Base-by-base conservation (phyloP, 2,888 invertebrate genomes). In the Sylvicola fuscatus region DNA sequence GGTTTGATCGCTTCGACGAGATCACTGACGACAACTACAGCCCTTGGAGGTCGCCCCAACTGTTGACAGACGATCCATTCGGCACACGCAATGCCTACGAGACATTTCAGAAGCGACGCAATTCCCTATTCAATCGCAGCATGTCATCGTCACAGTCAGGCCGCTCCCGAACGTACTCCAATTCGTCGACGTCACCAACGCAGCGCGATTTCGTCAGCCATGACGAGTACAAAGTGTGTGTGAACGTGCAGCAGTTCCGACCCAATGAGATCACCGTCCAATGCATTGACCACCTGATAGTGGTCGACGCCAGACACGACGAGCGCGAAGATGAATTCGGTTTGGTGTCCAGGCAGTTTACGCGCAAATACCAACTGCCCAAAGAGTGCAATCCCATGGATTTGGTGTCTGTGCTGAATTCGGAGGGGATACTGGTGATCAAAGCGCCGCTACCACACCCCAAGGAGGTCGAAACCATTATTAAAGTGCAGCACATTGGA, bases 351-450 rank as follows among this genome's bases (percentile, higher is more conserved):
- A 63, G 81, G 17, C 78, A 80, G 52, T 81, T 81, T 52, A 65
- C 62, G 1, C 63, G 81, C 38, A 60, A 61, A 33, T 74, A 73
- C 50, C 53, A 69, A 44, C 53, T 74, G 5, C 73, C 74, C 1
- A 53, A 63, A 14, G 66, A 64, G 14, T 66, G 69, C 44, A 72
- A 80, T 36, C 62, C 71, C 3, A 63, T 67, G 3, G 67, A 71
- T 41, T 64, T 82, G 2, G 62, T 68, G 36, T 79, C 79, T 38
- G 68, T 68, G 2, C 55, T 82, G 27, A 78, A 78, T 2, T 72
- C 77, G 0, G 79, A 81, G 47, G 81, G 80, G 2, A 69, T 80
- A 32, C 57, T 78, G 33, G 74, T 71, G 1, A 68, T 79, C 37
- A 65, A 65, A 1, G 74, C 72, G 0, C 77, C 75, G 0, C 53